These are phyloP conservation scores for Eufriesea mexicana DNA, from an alignment of 1,140 invertebrate species.

Conservation along the genomic window DNA sequence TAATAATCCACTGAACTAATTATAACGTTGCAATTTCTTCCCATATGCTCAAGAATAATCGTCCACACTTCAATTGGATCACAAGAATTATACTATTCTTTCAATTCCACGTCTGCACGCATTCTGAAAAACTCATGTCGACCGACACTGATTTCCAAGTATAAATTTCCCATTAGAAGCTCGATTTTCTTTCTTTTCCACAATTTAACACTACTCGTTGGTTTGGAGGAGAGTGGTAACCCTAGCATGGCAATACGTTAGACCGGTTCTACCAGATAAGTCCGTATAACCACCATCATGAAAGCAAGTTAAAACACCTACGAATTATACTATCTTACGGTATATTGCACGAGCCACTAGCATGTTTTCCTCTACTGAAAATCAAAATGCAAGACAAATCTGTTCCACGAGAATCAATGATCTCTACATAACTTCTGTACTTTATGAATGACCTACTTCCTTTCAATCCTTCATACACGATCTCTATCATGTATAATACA, in stretches of 20 bases:
- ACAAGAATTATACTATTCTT: neutral
- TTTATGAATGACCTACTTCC: neutral
- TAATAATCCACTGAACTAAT: neutral
- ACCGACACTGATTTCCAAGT: neutral
- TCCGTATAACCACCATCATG: slow-evolving; percentile 40
- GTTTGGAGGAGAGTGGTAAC: slow-evolving; percentile 41
- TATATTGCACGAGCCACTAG: neutral
- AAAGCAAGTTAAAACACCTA: slow-evolving; percentile 55
- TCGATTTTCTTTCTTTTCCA: slow-evolving; percentile 24
- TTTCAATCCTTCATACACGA: neutral
- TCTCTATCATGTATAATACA: neutral
- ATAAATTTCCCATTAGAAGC: neutral
- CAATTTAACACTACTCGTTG: slow-evolving; percentile 4
- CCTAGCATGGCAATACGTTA: slow-evolving; percentile 42
- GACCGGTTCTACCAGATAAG: slow-evolving; percentile 70
- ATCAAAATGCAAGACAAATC: neutral
- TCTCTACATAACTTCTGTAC: neutral
- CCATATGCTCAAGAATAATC: neutral
- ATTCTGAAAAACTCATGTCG: neutral
- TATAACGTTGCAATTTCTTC: neutral
- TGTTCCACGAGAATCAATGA: neutral
- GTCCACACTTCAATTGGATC: neutral
- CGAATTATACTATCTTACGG: slow-evolving; percentile 60
- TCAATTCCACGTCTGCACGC: neutral
- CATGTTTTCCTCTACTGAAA: neutral